Evolutionary conservation across 2,797 vertebrate species (phyloP).

Genomic region (Remorina albescens): DNA sequence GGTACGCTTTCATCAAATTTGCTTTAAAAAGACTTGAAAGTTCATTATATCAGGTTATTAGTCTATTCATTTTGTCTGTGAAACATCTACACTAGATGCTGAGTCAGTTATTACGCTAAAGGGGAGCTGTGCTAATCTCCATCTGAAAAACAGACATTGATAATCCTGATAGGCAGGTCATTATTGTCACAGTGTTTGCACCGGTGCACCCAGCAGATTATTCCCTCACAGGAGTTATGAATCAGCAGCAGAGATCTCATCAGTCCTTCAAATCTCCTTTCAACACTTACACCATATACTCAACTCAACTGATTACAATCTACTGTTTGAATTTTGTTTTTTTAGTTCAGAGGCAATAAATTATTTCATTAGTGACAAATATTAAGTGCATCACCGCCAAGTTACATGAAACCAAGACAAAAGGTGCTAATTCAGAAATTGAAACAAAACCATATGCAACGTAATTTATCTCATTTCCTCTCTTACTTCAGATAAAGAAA

Average conservation of each 20-base stretch:
- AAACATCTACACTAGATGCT: constrained; percentile 20
- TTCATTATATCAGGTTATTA: constrained; percentile 28
- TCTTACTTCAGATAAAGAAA: constrained; percentile 24
- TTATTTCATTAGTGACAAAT: neutral
- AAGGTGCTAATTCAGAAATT: neutral
- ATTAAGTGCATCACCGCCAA: neutral
- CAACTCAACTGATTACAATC: constrained; percentile 1
- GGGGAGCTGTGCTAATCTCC: constrained; percentile 43
- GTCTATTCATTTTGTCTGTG: constrained; percentile 12
- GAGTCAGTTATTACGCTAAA: constrained; percentile 32
- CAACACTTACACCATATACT: constrained; percentile 29
- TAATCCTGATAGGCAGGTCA: constrained; percentile 68
- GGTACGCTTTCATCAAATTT: neutral
- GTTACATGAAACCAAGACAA: constrained; percentile 11
- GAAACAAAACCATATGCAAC: neutral
- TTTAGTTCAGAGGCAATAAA: neutral
- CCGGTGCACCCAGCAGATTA: constrained; percentile 56
- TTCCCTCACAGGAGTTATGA: constrained; percentile 54
- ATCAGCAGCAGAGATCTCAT: constrained; percentile 47
- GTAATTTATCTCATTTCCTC: constrained; percentile 7
- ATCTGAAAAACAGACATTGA: constrained; percentile 56
- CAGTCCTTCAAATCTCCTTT: constrained; percentile 39
- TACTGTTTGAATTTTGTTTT: neutral
- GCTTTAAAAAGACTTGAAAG: neutral
- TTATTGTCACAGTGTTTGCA: constrained; percentile 54